Evolutionary conservation across 2,113 vertebrate genomes (phyloP), one percentile per base, ranked within the genome.

Genomic region (Toxotes jaculatrix): DNA sequence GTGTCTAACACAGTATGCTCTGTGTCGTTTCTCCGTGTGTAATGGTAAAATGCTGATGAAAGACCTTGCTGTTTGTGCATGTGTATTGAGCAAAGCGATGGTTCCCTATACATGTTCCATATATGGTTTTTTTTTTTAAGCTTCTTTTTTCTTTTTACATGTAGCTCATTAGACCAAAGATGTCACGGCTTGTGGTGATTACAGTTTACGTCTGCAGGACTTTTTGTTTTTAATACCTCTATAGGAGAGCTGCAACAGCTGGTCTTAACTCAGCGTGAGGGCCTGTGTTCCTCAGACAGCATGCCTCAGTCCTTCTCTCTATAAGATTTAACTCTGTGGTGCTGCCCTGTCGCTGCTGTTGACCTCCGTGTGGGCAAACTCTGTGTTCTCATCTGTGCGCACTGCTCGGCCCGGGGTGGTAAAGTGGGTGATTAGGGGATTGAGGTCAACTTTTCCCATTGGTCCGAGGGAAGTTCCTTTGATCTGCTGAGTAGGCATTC

Each of bases 1-100:
- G 82, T 86, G 82, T 87, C 91, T 81, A 86, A 88, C 87, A 90
- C 91, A 93, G 91, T 91, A 90, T 93, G 92, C 80, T 86, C 75
- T 75, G 83, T 85, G 79, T 94, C 74, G 87, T 90, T 86, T 84
- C 74, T 53, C 75, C 71, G 61, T 83, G 63, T 87, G 88, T 88
- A 69, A 61, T 43, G 38, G 83, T 76, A 77, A 91, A 87, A 80
- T 7, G 59, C 73, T 43, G 51, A 83, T 87, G 82, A 87, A 88
- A 89, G 57, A 49, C 77, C 19, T 47, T 88, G 65, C 72, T 86
- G 78, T 86, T 79, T 73, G 81, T 80, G 38, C 53, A 11, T 1
- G 77, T 87, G 79, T 66, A 34, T 51, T 64, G 57, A 65, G 60
- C 73, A 62, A 31, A 76, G 66, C 16, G 82, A 57, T n/a, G 45